Evolutionary conservation across 2,888 invertebrate genomes (phyloP).

Genomic region (Microplitis deprimator): DNA sequence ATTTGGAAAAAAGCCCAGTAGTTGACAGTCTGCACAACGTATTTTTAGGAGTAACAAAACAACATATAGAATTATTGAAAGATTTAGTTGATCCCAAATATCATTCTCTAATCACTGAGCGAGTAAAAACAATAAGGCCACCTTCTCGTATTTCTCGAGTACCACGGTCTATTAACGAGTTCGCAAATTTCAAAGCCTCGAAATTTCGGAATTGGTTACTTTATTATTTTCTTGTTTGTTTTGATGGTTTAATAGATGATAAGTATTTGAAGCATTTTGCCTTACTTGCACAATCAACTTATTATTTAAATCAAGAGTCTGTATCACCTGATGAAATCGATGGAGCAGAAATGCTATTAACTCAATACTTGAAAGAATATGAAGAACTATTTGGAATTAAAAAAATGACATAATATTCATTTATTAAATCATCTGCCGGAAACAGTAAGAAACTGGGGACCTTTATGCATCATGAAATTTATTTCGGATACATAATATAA

Average conservation of each 20-base stretch:
- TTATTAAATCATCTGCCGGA: slow-evolving; percentile 28
- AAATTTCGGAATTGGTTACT: background rate
- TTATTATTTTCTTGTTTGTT: slow-evolving; percentile 33
- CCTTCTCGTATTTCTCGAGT: background rate
- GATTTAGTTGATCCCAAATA: too few relatives aligned
- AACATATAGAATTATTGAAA: too few relatives aligned
- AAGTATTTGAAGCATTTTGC: slow-evolving; percentile 24
- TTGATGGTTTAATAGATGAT: slow-evolving; percentile 11
- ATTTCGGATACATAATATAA: background rate
- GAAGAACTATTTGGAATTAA: slow-evolving; percentile 36
- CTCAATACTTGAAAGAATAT: slow-evolving; percentile 24
- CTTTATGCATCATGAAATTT: background rate
- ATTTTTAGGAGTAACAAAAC: too few relatives aligned
- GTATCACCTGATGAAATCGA: slow-evolving; percentile 29
- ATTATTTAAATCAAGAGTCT: slow-evolving; percentile 26
- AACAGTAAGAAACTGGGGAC: slow-evolving; percentile 36
- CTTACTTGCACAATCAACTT: slow-evolving; percentile 16
- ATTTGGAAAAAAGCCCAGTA: too few relatives aligned
- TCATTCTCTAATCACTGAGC: too few relatives aligned
- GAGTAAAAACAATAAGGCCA: background rate
- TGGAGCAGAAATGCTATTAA: slow-evolving; percentile 14
- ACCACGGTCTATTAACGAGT: background rate
- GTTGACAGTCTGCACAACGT: too few relatives aligned
- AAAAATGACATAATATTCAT: slow-evolving; percentile 43
- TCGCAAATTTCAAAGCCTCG: background rate